Percentiles rank a stretch among this genome's conserved stretches.
Evolutionary conservation across 1,140 invertebrate genomes (phyloP).

Genomic region (Calycopis cecrops): DNA sequence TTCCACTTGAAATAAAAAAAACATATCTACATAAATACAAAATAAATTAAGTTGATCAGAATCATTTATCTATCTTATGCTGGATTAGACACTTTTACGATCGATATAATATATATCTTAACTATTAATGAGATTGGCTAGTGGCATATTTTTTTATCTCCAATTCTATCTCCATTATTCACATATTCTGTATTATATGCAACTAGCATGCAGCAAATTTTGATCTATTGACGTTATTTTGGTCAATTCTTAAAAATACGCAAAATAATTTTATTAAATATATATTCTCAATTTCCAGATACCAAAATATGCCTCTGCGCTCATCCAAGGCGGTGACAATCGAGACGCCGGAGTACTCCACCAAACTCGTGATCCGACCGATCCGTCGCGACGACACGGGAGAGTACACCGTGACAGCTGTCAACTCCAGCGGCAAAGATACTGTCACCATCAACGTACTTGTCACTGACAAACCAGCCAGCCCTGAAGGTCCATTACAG

Average conservation of each 20-base stretch:
- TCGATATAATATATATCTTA: too few species aligned
- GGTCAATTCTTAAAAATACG: too few species aligned
- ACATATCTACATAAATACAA: neutral
- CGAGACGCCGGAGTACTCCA: slow-evolving; percentile 91
- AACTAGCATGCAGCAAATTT: too few species aligned
- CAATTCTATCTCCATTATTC: too few species aligned
- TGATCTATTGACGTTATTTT: too few species aligned
- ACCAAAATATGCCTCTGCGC: slow-evolving; percentile 71
- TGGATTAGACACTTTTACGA: too few species aligned
- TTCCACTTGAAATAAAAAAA: neutral
- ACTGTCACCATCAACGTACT: slow-evolving; percentile 91
- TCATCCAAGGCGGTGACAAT: slow-evolving; percentile 82
- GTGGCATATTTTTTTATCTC: too few species aligned
- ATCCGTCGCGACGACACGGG: slow-evolving; percentile 88
- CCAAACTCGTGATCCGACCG: slow-evolving; percentile 89
- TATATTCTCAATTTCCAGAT: slow-evolving; percentile 38
- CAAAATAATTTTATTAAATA: too few species aligned
- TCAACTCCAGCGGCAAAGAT: slow-evolving; percentile 91
- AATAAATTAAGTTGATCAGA: too few species aligned
- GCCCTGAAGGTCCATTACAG: slow-evolving; percentile 91
- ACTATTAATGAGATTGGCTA: too few species aligned
- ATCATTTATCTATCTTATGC: too few species aligned
- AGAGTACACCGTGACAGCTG: slow-evolving; percentile 90
- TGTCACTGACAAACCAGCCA: slow-evolving; percentile 92
- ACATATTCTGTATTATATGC: too few species aligned